Percentiles rank a stretch among this genome's conserved stretches.
These are phyloP conservation scores for Carassius gibelio DNA, from an alignment of 2,113 vertebrate genomes.

Conservation along the genomic window DNA sequence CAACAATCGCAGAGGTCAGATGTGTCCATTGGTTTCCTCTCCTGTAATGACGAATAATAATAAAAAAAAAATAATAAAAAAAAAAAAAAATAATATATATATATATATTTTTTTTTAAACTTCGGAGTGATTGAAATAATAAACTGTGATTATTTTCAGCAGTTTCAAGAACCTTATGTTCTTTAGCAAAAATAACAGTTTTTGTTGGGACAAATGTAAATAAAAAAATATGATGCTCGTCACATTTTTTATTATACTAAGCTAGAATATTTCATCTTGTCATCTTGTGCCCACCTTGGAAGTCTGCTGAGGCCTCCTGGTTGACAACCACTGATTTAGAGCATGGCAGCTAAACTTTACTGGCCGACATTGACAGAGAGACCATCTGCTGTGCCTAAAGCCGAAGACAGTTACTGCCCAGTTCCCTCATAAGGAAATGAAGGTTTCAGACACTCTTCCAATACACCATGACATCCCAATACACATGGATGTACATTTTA, in stretches of 20 bases:
- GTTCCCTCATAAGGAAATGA: background rate
- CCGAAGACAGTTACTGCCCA: background rate
- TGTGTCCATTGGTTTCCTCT: background rate
- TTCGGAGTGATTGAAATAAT: background rate
- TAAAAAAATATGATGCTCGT: background rate
- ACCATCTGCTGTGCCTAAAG: background rate
- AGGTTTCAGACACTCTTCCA: background rate
- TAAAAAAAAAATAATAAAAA: too few relatives aligned
- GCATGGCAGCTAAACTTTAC: background rate
- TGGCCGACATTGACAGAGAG: background rate
- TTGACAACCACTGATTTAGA: conserved; percentile 4
- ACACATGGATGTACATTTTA: background rate
- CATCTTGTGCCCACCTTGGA: background rate
- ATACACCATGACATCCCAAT: background rate
- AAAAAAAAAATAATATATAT: too few relatives aligned
- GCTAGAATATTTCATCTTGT: background rate
- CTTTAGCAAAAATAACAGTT: background rate
- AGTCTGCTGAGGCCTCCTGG: background rate
- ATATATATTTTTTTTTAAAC: background rate
- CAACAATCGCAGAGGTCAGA: background rate
- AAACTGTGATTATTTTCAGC: background rate
- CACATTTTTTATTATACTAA: background rate
- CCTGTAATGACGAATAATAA: background rate
- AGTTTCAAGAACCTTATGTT: background rate
- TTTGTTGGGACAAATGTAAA: background rate